Base-by-base conservation (phyloP, 2,797 vertebrate genomes). In the Ptychadena robeensis region DNA sequence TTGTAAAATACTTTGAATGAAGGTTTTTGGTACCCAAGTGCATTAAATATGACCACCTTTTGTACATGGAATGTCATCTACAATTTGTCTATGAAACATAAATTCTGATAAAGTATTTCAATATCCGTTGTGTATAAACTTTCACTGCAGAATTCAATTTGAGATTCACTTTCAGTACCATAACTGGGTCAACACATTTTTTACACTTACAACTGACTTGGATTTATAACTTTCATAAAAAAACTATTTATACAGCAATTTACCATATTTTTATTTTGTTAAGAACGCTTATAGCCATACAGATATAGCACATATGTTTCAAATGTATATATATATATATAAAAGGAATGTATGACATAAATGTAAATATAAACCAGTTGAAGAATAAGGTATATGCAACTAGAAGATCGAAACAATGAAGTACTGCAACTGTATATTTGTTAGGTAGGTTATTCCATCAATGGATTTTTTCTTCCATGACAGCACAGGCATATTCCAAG, bases 1-100 rank as follows among this genome's bases (percentile, higher is more conserved):
- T 82, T 76, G 72, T 44, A 75, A 82, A 81, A 74, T 68, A 68
- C 71, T 67, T 74, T 74, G 70, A 73, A 25, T 74, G 63, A 81
- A 74, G 31, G 63, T 34, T 66, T 53, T 82, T 82, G 48, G 64
- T 81, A 68, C 79, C 68, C 69, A 53, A 81, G 70, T 73, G 79
- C 61, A 81, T 75, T 69, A 76, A 59, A 69, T 44, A 40, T 35
- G 27, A 76, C 63, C 64, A 69, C 48, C 44, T 69, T 82, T 75
- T 61, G 48, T 82, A 35, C 73, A 82, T 82, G 53, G n/a, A 82
- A 81, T 74, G 63, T 74, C 70, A 81, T 61, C 61, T 74, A 32
- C 27, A 31, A 81, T 67, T 73, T 74, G 37, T 59, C 37, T 73
- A 73, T 66, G 14, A 73, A 65, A 31, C 15, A 48, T 4, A 73